phyloP scores from a whole-genome alignment of 2,797 vertebrate species.

The Pangasius sanitwongsei region DNA sequence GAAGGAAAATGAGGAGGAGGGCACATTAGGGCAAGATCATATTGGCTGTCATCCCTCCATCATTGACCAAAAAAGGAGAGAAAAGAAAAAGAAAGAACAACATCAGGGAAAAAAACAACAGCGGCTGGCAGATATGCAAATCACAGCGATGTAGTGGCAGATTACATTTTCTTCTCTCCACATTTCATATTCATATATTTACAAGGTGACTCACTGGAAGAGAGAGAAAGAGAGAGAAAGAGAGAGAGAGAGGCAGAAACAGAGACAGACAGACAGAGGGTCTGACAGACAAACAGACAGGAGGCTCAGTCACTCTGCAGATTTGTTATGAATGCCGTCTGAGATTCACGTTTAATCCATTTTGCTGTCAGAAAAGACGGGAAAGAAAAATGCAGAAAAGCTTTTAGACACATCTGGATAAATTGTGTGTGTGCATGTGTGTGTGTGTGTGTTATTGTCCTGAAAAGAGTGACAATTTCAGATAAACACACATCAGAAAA shows the following conservation, averaged over 20 bases:
- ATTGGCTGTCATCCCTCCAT: constrained; percentile 21
- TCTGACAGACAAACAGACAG: constrained; percentile 48
- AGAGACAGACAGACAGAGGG: constrained; percentile 27
- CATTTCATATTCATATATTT: constrained; percentile 86
- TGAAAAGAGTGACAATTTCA: constrained; percentile 16
- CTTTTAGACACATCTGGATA: constrained; percentile 47
- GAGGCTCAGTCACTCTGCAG: constrained; percentile 61
- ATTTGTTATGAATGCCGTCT: constrained; percentile 77
- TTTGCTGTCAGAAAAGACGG: constrained; percentile 74
- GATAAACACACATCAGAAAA: constrained; percentile 15
- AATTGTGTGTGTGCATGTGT: constrained; percentile 12
- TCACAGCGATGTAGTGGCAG: constrained; percentile 74
- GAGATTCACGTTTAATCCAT: constrained; percentile 78
- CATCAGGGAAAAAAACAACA: constrained; percentile 58
- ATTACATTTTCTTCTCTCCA: constrained; percentile 74
- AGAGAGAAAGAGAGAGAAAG: constrained; percentile 27
- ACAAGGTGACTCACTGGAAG: constrained; percentile 82
- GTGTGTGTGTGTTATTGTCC: constrained; percentile 13
- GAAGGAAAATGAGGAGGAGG: constrained; percentile 12
- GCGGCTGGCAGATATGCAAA: constrained; percentile 81
- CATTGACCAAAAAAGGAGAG: constrained; percentile 50
- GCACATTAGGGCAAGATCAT: not conserved
- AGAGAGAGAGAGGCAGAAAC: constrained; percentile 5
- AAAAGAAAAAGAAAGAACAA: constrained; percentile 24
- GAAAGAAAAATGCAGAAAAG: constrained; percentile 57